phyloP scores from a whole-genome alignment of 2,888 invertebrate genomes.

The Ryuthela nishihirai region DNA sequence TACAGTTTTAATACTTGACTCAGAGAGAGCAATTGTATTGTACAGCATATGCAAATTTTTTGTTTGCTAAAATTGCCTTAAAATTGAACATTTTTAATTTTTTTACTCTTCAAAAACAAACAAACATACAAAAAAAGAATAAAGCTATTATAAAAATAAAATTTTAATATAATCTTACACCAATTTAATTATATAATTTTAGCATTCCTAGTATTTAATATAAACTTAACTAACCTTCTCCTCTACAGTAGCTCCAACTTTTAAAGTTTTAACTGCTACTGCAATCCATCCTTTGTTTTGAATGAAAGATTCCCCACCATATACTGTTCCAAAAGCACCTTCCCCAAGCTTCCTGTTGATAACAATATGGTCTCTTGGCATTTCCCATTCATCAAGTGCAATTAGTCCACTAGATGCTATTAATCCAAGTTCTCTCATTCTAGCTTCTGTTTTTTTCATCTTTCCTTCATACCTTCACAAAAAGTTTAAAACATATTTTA shows the following conservation, averaged over 20 bases:
- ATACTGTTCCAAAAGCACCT: conserved; percentile 90
- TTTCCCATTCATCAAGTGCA: conserved; percentile 80
- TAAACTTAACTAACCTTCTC: conserved; percentile 59
- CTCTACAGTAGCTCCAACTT: conserved; percentile 73
- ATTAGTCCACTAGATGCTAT: conserved; percentile 52
- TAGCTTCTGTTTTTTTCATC: conserved; percentile 62
- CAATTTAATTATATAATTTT: neutral
- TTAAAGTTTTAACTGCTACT: conserved; percentile 84
- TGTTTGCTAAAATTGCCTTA: too few relatives aligned
- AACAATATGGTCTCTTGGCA: conserved; percentile 75
- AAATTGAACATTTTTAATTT: too few relatives aligned
- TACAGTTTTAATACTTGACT: too few relatives aligned
- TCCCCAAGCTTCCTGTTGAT: conserved; percentile 80
- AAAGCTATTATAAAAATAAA: too few relatives aligned
- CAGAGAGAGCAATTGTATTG: too few relatives aligned
- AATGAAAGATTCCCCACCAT: conserved; percentile 80
- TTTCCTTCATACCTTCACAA: conserved; percentile 60
- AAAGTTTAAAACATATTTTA: neutral
- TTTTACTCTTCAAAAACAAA: too few relatives aligned
- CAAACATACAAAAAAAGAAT: too few relatives aligned
- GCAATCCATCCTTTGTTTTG: conserved; percentile 70
- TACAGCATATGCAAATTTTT: too few relatives aligned
- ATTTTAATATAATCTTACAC: neutral
- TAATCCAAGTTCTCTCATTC: conserved; percentile 68
- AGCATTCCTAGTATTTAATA: neutral